Evolutionary conservation across 2,888 invertebrate genomes (phyloP).

Genomic region (Drosophila antonietae): DNA sequence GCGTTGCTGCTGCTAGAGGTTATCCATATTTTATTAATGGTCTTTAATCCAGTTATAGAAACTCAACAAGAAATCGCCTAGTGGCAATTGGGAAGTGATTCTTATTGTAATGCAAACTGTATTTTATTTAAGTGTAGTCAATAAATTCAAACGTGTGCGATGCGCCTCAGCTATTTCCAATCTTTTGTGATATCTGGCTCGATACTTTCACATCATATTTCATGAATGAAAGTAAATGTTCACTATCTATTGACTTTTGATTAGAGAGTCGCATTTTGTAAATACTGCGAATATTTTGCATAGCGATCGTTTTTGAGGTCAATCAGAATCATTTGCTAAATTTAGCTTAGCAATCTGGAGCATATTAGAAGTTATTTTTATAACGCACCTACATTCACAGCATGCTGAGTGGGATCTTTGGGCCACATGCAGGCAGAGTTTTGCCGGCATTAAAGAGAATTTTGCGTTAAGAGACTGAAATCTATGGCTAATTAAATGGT

Average conservation of each 20-base stretch:
- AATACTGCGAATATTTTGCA: not conserved
- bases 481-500: slow-evolving; percentile 67
- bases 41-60: slow-evolving; percentile 37
- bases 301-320: slow-evolving; percentile 42
- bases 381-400: slow-evolving; percentile 45
- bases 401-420: slow-evolving; percentile 32
- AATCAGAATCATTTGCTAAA: slow-evolving; percentile 32
- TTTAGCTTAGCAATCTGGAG: slow-evolving; percentile 20
- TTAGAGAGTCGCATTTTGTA: not conserved
- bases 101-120: slow-evolving; percentile 40
- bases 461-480: slow-evolving; percentile 44
- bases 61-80: slow-evolving; percentile 24
- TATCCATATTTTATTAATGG: slow-evolving; percentile 44
- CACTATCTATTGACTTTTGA: not conserved
- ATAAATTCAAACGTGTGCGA: slow-evolving; percentile 41
- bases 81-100: slow-evolving; percentile 30
- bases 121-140: slow-evolving; percentile 30
- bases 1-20: slow-evolving; percentile 27
- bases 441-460: slow-evolving; percentile 3
- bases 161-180: slow-evolving; percentile 53
- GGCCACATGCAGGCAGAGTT: slow-evolving; percentile 40
- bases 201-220: not conserved
- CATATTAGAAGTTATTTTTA: slow-evolving; percentile 33
- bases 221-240: not conserved
- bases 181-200: slow-evolving; percentile 16